These are phyloP conservation scores for Grantiella picta DNA, from an alignment of 2,113 vertebrate genomes.

Conservation along the genomic window DNA sequence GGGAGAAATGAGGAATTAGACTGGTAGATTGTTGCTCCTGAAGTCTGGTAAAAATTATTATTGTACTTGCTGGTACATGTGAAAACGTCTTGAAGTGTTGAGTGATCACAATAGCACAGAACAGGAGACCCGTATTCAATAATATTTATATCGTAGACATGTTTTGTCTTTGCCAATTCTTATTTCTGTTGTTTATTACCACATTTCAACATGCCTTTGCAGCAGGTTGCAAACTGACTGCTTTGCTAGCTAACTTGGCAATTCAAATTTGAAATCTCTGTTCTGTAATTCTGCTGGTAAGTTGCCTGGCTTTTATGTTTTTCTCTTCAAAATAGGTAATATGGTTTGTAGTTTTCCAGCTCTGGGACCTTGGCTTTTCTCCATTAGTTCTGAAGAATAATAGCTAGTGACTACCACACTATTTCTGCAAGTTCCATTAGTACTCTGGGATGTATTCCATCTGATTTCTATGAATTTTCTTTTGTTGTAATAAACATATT, in stretches of 20 bases:
- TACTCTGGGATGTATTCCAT: not conserved
- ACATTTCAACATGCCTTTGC: not conserved
- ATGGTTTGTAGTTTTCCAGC: not conserved
- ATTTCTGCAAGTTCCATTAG: conserved; percentile 12
- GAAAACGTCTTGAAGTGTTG: not conserved
- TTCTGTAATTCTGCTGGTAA: not conserved
- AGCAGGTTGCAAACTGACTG: not conserved
- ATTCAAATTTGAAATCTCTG: not conserved
- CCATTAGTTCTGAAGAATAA: not conserved
- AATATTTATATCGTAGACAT: not conserved
- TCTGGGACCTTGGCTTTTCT: not conserved
- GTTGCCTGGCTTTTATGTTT: not conserved
- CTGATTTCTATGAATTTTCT: not conserved
- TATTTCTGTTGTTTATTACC: not conserved
- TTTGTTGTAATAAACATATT: not conserved
- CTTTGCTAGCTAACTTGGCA: not conserved
- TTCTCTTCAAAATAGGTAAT: not conserved
- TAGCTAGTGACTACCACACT: not conserved
- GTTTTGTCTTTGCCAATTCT: not conserved
- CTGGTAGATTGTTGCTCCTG: not conserved
- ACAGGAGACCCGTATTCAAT: not conserved
- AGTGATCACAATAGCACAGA: not conserved
- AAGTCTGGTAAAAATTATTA: not conserved
- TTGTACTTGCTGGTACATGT: not conserved
- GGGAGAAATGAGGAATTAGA: not conserved